Evolutionary conservation across 2,113 vertebrate genomes (phyloP).

Genomic region (Picathartes gymnocephalus): DNA sequence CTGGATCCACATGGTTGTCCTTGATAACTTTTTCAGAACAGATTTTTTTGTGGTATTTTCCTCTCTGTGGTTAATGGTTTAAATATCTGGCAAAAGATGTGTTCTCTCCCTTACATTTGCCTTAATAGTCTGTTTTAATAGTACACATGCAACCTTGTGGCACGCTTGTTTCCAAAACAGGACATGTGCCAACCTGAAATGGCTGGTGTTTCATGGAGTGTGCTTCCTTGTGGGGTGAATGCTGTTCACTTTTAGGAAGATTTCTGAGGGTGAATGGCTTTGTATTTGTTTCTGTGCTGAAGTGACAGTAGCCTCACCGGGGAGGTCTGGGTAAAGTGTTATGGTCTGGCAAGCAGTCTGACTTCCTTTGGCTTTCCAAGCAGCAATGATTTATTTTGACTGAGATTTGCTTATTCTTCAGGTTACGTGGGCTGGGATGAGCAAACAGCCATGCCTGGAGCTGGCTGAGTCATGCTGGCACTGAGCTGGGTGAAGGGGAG

Average conservation of each 20-base stretch:
- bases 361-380: background rate
- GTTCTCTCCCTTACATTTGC: background rate
- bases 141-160: background rate
- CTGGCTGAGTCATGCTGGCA: rapidly evolving
- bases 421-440: background rate
- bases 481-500: background rate
- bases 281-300: background rate
- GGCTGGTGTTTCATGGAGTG: background rate
- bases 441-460: background rate
- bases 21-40: background rate
- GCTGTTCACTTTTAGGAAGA: background rate
- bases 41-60: background rate
- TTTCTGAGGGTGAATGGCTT: background rate
- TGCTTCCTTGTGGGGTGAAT: background rate
- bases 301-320: background rate
- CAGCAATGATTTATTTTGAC: background rate
- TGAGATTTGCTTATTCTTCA: background rate
- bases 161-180: background rate
- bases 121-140: background rate
- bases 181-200: background rate
- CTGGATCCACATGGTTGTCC: rapidly evolving
- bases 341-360: background rate
- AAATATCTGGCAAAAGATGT: background rate
- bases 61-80: background rate
- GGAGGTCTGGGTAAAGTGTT: background rate